Evolutionary conservation across 2,888 invertebrate genomes (phyloP), one percentile per base, ranked within the genome.

Genomic region (Pristionchus mayeri): DNA sequence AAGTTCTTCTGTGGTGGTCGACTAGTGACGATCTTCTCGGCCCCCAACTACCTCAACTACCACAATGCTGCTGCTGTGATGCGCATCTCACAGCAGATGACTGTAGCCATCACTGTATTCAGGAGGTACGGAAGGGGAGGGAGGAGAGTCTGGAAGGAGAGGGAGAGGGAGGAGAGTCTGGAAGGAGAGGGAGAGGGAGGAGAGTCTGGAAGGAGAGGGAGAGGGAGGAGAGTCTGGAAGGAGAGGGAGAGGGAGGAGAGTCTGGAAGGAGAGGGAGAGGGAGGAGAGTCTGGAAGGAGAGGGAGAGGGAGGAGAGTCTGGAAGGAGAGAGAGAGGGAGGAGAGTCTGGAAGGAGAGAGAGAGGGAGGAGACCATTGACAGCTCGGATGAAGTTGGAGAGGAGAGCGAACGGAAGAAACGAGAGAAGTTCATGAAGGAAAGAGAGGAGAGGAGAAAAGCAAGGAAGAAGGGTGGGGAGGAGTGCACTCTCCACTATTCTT

Each of bases 1-100:
- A 76, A 86, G 48, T 60, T 87, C 40, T 85, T 85, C 2, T 30
- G 44, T 40, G 86, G 87, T 16, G 87, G 86, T 11, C 85, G 86
- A 16, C 81, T 89, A n/a, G 60, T 89, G 48, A 87, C 89, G 1
- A 75, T 89, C 30, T 89, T 89, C 85, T 88, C 88, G 11, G 88
- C 89, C 1, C 81, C 87, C 24, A 67, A 44, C 85, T 89, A 89
- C 50, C 87, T 86, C 63, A 85, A 86, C 30, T 86, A 88, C 81
- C 83, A 83, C 48, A 89, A 89, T 67, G 87, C 87, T 44, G 85
- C 86, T 21, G 85, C 85, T 7, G 88, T 89, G 44, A 79, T 88
- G 54, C 24, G 24, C 11, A 37, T 54, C 21, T 30, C 78, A 21
- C 40, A 44, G 24, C 18, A 52, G 21, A 78, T 78, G 76, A 78